These are phyloP conservation scores for Paradoxurus hermaphroditus DNA, from an alignment of 2,113 vertebrate species.

Conservation along the genomic window DNA sequence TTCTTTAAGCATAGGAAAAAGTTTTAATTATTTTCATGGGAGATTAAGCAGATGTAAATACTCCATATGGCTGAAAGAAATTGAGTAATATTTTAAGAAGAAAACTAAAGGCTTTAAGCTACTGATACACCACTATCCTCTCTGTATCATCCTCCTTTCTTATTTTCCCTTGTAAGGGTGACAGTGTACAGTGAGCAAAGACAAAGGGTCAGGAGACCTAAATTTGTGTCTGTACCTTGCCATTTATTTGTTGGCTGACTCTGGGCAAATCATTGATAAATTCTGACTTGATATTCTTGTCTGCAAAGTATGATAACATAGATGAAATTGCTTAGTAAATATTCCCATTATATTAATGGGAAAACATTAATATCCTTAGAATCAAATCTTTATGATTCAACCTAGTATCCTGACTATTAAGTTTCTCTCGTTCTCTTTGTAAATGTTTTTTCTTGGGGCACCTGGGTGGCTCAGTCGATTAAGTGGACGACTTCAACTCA, in stretches of 20 bases:
- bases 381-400: neutral
- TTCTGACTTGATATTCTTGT: neutral
- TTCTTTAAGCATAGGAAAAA: neutral
- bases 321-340: neutral
- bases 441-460: neutral
- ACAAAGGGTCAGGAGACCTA: neutral
- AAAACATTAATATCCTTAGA: slow-evolving; percentile 2
- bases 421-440: neutral
- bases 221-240: neutral
- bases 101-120: neutral
- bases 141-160: neutral
- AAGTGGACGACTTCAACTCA: too few relatives aligned
- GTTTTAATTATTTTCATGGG: neutral
- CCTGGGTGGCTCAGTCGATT: too few relatives aligned
- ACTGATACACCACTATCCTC: neutral
- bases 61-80: neutral
- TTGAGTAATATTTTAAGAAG: neutral
- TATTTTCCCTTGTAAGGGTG: neutral
- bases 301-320: neutral
- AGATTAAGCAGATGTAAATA: neutral
- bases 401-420: neutral
- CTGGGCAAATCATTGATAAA: neutral
- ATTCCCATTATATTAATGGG: neutral
- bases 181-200: neutral
- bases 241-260: neutral